These are phyloP conservation scores for Poecilia gillii DNA, from an alignment of 2,797 vertebrate species.

Conservation along the genomic window DNA sequence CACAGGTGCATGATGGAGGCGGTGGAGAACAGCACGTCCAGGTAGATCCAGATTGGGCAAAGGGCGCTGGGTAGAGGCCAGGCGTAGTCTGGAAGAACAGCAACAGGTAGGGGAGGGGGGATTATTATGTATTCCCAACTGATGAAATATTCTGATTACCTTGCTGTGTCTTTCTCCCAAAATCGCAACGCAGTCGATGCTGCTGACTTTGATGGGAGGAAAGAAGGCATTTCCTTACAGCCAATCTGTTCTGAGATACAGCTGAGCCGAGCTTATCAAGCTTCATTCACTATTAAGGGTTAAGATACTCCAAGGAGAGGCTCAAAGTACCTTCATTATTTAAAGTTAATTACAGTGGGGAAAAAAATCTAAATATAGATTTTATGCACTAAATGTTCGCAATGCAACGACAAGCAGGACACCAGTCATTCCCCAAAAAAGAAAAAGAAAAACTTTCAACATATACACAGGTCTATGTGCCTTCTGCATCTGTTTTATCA, in stretches of 20 bases:
- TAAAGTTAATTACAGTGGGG: slow-evolving; percentile 15
- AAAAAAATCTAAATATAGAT: background rate
- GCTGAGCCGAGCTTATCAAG: slow-evolving; percentile 8
- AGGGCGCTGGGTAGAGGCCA: slow-evolving; percentile 94
- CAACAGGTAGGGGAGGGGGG: background rate
- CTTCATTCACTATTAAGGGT: slow-evolving; percentile 21
- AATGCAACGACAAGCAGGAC: slow-evolving; percentile 6
- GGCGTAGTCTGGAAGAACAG: slow-evolving; percentile 85
- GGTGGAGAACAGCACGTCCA: slow-evolving; percentile 98
- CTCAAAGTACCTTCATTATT: slow-evolving; percentile 37
- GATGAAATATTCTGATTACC: background rate
- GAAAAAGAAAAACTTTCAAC: background rate
- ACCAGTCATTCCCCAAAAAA: background rate
- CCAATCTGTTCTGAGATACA: slow-evolving; percentile 2
- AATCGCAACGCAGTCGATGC: background rate
- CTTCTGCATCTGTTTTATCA: background rate
- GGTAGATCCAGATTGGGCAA: slow-evolving; percentile 98
- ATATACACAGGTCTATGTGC: background rate
- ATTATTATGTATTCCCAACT: background rate
- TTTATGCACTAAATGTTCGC: background rate
- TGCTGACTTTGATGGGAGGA: slow-evolving; percentile 9
- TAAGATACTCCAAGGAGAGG: slow-evolving; percentile 20
- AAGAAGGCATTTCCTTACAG: slow-evolving; percentile 1
- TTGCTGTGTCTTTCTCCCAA: background rate
- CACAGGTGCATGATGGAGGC: slow-evolving; percentile 99